Base-by-base conservation (phyloP, 1,140 invertebrate species). In the Bombus fervidus region DNA sequence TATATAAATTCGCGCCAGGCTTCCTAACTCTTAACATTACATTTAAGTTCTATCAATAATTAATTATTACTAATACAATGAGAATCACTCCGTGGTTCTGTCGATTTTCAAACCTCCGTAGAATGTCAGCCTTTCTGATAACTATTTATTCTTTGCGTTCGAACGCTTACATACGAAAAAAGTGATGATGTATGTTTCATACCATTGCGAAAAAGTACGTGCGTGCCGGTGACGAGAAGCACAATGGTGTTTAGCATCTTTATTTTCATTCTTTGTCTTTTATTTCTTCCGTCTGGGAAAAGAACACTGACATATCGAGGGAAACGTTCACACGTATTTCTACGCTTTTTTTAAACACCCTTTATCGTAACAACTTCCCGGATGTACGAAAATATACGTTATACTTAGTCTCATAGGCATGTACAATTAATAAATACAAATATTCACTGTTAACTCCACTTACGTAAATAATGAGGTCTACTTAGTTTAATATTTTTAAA, bases 1-100 rank as follows among this genome's bases (percentile, higher is more conserved):
- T 3, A 31, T 66, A 77, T 47, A 57, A 75, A 47, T 47, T 64
- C 62, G 12, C n/a, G 64, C 2, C 28, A 15, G 57, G 74, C n/a
- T 83, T 39, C 34, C 77, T 83, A 89, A 64, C 22, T 31, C 75
- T 79, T 86, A 85, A 86, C 13, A 86, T 69, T 87, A 80, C 12
- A 75, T 80, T 64, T 86, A 84, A 57, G 77, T 34, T 34, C 59
- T 81, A 79, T 53, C 76, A 41, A n/a, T 6, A 71, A 81, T 66
- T 73, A 39, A 62, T 81, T 66, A 53, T 72, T 25, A 71, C 64
- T 18, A 39, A 59, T 57, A 87, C 53, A 28, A 82, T 79, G 59
- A 79, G 18, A 34, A n/a, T 53, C 76, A 59, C 34, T 13, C 47
- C 59, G 62, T n/a, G 34, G 22, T 41, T 77, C 34, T 5, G 18